Evolutionary conservation across 1,140 invertebrate genomes (phyloP).

Genomic region (Drosophila insularis): DNA sequence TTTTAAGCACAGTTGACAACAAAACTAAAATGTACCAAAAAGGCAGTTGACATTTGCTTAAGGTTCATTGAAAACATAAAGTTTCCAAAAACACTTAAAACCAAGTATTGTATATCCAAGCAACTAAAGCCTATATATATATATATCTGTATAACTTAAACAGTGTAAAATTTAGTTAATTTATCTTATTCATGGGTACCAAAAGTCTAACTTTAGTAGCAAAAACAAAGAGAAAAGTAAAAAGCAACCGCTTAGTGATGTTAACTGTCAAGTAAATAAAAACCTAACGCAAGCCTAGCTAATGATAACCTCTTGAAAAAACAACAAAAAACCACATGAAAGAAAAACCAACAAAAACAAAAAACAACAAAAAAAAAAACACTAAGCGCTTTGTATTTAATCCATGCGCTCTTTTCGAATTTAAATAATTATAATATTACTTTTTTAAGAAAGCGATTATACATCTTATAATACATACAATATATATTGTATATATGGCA

Average conservation of each 20-base stretch:
- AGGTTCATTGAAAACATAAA: conserved; percentile 18
- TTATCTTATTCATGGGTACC: conserved; percentile 68
- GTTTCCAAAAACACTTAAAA: conserved; percentile 21
- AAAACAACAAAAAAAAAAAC: conserved; percentile 27
- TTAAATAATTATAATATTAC: conserved; percentile 74
- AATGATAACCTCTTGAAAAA: conserved; percentile 25
- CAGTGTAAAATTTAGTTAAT: conserved; percentile 44
- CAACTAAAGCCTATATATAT: conserved; percentile 20
- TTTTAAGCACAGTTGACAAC: conserved; percentile 47
- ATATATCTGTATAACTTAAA: conserved; percentile 37
- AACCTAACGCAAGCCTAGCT: conserved; percentile 39
- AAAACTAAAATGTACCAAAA: conserved; percentile 65
- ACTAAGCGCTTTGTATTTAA: conserved; percentile 70
- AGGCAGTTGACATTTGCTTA: conserved; percentile 33
- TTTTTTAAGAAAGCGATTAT: conserved; percentile 41
- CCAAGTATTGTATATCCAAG: conserved; percentile 65
- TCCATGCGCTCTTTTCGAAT: conserved; percentile 75
- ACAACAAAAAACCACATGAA: not conserved
- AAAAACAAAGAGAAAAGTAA: conserved; percentile 19
- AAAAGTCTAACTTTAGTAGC: conserved; percentile 65
- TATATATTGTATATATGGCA: conserved; percentile 34
- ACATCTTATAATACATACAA: conserved; percentile 1
- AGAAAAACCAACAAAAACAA: conserved; percentile 2
- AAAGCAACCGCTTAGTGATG: conserved; percentile 54
- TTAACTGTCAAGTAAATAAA: conserved; percentile 45